Evolutionary conservation across 1,140 invertebrate genomes (phyloP), one percentile per base, ranked within the genome.

Genomic region (Planococcus citri): DNA sequence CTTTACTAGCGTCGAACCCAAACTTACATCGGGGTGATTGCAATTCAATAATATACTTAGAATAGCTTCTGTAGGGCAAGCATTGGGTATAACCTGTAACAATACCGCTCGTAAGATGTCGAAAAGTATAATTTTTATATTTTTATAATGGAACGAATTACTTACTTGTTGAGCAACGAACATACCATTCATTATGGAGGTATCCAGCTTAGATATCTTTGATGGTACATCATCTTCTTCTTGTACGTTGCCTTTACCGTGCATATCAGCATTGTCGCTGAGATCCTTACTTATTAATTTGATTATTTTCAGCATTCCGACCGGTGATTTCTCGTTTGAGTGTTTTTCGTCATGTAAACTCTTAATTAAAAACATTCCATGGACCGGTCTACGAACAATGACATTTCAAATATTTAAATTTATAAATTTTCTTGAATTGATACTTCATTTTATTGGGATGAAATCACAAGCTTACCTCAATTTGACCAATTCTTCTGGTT

Each of bases 301-400:
- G n/a, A n/a, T n/a, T n/a, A n/a, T n/a, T n/a, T n/a, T n/a, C n/a
- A n/a, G n/a, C n/a, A n/a, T n/a, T n/a, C n/a, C n/a, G n/a, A n/a
- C n/a, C n/a, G n/a, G n/a, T n/a, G 91, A 80, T 73, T 85, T 82
- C 74, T 78, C 87, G 76, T 98, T 94, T 73, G 86, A 81, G 3
- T 90, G 85, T 77, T 95, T 91, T 75, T 94, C 88, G 77, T 93
- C 90, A 27, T 72, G 71, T 76, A 90, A 88, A 91, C 94, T 98
- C 84, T 98, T 99, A 77, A 99, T 99, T 68, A 99, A 79, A 77
- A 99, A 99, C 78, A 99, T 98, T 25, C 97, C 97, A 83, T 98
- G 93, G 17, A 99, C 89, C 3, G 97, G 96, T 75, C 93, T 96
- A 75, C 69, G 83, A 80, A 69, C 72, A 73, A 71, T 41, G n/a